These are phyloP conservation scores for Philonicus albiceps DNA, from an alignment of 2,888 invertebrate species.

Conservation along the genomic window DNA sequence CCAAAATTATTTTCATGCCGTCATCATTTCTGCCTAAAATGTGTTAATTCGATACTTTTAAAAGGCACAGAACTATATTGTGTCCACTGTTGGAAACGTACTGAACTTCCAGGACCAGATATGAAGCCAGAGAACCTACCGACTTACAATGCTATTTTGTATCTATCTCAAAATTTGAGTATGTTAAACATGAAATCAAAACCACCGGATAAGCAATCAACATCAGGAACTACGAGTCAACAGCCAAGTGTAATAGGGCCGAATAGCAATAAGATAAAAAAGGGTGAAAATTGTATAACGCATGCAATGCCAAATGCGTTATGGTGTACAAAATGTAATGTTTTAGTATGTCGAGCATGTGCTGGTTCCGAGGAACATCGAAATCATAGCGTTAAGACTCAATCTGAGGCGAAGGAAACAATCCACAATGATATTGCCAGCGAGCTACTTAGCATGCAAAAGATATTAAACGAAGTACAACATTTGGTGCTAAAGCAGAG, in stretches of 20 bases:
- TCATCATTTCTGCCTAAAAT: conserved; percentile 79
- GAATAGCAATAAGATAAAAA: conserved; percentile 50
- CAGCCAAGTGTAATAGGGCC: conserved; percentile 46
- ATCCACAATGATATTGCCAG: conserved; percentile 72
- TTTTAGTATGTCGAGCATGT: conserved; percentile 73
- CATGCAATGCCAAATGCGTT: conserved; percentile 76
- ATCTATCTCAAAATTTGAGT: conserved; percentile 71
- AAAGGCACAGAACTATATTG: conserved; percentile 75
- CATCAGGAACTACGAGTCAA: conserved; percentile 45
- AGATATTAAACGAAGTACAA: conserved; percentile 75
- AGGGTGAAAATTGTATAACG: conserved; percentile 71
- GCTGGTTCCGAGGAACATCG: conserved; percentile 72
- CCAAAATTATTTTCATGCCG: conserved; percentile 79
- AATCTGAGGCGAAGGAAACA: conserved; percentile 72
- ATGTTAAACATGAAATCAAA: conserved; percentile 66
- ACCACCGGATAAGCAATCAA: conserved; percentile 60
- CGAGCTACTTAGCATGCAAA: conserved; percentile 74
- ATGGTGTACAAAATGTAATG: conserved; percentile 75
- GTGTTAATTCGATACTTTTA: conserved; percentile 73
- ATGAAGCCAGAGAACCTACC: conserved; percentile 73
- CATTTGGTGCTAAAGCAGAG: conserved; percentile 75
- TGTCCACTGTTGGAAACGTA: conserved; percentile 78
- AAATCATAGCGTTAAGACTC: conserved; percentile 73
- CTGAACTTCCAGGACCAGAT: conserved; percentile 71
- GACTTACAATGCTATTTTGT: conserved; percentile 73